phyloP scores from a whole-genome alignment of 2,888 invertebrate genomes.

The Chaitophorus viminalis region DNA sequence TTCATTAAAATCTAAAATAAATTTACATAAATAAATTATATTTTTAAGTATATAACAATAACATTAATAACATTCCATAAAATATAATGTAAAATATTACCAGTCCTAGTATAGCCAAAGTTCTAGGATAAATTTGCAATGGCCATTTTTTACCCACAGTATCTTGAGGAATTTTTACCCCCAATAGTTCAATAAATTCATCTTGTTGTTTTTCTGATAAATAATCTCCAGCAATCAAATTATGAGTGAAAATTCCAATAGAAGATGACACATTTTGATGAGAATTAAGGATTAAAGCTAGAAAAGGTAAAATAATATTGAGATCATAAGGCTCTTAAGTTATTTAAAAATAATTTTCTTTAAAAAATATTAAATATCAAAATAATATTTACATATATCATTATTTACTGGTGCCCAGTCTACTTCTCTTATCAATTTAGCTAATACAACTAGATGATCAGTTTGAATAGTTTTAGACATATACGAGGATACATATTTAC shows the following conservation, averaged over 20 bases:
- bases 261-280: slow-evolving; percentile 82
- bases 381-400: slow-evolving; percentile 43
- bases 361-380: slow-evolving; percentile 1
- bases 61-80: background rate
- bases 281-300: slow-evolving; percentile 64
- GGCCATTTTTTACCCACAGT: slow-evolving; percentile 76
- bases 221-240: slow-evolving; percentile 78
- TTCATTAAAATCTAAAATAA: slow-evolving; percentile 71
- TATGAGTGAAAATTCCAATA: slow-evolving; percentile 80
- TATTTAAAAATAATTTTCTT: background rate
- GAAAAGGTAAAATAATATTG: slow-evolving; percentile 23
- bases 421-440: slow-evolving; percentile 42
- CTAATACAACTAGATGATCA: slow-evolving; percentile 44
- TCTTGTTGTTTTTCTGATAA: slow-evolving; percentile 77
- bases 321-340: background rate
- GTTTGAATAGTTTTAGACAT: slow-evolving; percentile 36
- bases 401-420: slow-evolving; percentile 50
- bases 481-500: slow-evolving; percentile 9
- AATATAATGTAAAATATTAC: slow-evolving; percentile 66
- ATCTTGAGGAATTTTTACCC: slow-evolving; percentile 75
- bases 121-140: slow-evolving; percentile 81
- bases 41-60: background rate
- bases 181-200: slow-evolving; percentile 77
- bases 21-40: background rate
- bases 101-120: slow-evolving; percentile 84